phyloP scores from a whole-genome alignment of 2,113 vertebrate species.

The Speoplatyrhinus poulsoni region DNA sequence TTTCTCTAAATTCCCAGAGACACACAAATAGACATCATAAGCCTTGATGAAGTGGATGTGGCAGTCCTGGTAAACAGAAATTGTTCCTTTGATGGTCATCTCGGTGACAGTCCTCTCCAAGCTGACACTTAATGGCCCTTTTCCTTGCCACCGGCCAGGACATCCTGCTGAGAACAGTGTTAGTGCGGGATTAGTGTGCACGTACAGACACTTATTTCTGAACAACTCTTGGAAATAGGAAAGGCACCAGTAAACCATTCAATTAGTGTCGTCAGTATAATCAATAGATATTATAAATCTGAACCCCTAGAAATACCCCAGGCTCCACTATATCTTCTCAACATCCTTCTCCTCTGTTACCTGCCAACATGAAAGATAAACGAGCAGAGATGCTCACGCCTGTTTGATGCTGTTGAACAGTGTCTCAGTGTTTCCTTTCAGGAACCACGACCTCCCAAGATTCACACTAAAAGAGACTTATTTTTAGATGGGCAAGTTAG shows the following conservation, averaged over 20 bases:
- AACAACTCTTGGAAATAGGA: not conserved
- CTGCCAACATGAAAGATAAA: slow-evolving; percentile 10
- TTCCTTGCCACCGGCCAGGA: slow-evolving; percentile 56
- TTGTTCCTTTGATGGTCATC: slow-evolving; percentile 31
- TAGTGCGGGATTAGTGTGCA: slow-evolving; percentile 22
- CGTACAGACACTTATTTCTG: slow-evolving; percentile 5
- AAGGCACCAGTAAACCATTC: too few species aligned
- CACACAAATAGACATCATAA: slow-evolving; percentile 44
- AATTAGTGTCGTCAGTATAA: too few species aligned
- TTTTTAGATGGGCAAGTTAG: slow-evolving; percentile 50
- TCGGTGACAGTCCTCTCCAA: slow-evolving; percentile 22
- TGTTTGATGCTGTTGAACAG: slow-evolving; percentile 43
- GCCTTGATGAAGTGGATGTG: slow-evolving; percentile 45
- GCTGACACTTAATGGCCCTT: slow-evolving; percentile 32
- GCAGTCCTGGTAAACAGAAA: slow-evolving; percentile 66
- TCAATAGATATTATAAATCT: too few species aligned
- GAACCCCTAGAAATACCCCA: too few species aligned
- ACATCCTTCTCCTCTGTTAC: slow-evolving; percentile 1
- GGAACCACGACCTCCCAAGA: slow-evolving; percentile 45
- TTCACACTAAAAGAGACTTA: slow-evolving; percentile 41
- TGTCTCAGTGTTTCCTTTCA: slow-evolving; percentile 38
- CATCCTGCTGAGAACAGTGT: slow-evolving; percentile 43
- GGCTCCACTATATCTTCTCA: too few species aligned
- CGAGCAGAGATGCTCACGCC: slow-evolving; percentile 18
- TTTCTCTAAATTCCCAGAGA: slow-evolving; percentile 34